Evolutionary conservation across 1,140 invertebrate genomes (phyloP), one percentile per base, ranked within the genome.

Genomic region (Lerema accius): DNA sequence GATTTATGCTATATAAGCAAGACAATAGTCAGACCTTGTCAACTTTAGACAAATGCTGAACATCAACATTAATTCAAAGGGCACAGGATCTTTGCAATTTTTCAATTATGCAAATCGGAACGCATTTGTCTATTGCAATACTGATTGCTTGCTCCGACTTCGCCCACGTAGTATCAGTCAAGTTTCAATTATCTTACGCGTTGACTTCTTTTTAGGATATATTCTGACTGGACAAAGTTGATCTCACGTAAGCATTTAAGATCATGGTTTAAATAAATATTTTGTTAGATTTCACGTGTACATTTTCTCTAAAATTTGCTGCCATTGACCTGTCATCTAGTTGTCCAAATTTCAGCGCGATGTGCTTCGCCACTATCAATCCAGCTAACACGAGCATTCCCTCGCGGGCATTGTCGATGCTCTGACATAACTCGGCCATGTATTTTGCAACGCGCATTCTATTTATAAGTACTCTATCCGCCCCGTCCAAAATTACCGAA

Each of bases 401-500:
- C 59, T 61, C 56, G 37, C 59, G 50, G 23, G 19, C 62, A 16
- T 46, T 43, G 50, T 16, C 53, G 55, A 37, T 68, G 50, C 53
- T 74, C 83, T 89, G 84, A 89, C 84, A 87, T 89, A 87, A 86
- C 80, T 84, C 84, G 81, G 84, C 80, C 84, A 79, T 82, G 80
- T 81, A 86, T 86, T 85, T 82, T 84, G 84, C 84, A 89, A 87
- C 77, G 69, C 71, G 69, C 50, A 49, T 53, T 73, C 82, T 84
- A 83, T 85, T 80, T 76, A 80, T 87, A 87, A 64, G 56, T 65
- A 53, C 65, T 65, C 78, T 81, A 82, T 80, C 74, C 71, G 76
- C 59, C 65, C 66, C 62, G 43, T 70, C 78, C 72, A 78, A 86
- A 86, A 85, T 86, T 78, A 82, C 80, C 76, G 66, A 32, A 45